Evolutionary conservation across 2,797 vertebrate species (phyloP).

Genomic region (Crocidura indochinensis): DNA sequence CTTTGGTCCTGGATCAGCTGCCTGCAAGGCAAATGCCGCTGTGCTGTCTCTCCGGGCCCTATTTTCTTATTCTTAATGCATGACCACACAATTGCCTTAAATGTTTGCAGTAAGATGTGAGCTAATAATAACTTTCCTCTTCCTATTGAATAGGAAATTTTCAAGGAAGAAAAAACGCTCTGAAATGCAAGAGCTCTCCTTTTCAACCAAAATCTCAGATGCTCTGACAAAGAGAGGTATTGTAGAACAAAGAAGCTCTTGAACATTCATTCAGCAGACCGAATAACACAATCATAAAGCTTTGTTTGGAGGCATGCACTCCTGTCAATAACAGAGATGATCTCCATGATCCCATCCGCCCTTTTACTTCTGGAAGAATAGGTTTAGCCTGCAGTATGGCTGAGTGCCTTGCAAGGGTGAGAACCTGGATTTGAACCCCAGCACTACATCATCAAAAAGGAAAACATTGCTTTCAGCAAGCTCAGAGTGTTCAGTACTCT

Average conservation of each 20-base stretch:
- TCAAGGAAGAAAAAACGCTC: neutral
- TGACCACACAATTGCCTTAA: neutral
- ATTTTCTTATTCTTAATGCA: neutral
- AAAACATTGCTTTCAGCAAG: too few relatives aligned
- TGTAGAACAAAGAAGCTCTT: neutral
- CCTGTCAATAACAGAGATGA: neutral
- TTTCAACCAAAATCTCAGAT: slow-evolving; percentile 19
- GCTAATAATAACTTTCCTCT: neutral
- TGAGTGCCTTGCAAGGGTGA: too few relatives aligned
- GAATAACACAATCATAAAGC: neutral
- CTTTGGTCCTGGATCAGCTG: too few relatives aligned
- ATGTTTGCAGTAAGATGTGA: neutral
- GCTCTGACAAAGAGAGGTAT: neutral
- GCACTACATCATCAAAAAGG: too few relatives aligned
- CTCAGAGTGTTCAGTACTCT: too few relatives aligned
- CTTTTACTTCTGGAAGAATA: slow-evolving; percentile 14
- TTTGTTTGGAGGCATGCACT: neutral
- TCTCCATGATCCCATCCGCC: neutral
- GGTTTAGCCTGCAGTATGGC: too few relatives aligned
- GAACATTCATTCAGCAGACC: neutral
- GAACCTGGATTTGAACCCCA: too few relatives aligned
- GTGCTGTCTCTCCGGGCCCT: too few relatives aligned
- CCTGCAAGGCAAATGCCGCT: too few relatives aligned
- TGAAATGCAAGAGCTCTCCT: neutral
- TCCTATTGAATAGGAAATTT: neutral